phyloP scores from a whole-genome alignment of 1,140 invertebrate species.

The Oreohelix idahoensis region DNA sequence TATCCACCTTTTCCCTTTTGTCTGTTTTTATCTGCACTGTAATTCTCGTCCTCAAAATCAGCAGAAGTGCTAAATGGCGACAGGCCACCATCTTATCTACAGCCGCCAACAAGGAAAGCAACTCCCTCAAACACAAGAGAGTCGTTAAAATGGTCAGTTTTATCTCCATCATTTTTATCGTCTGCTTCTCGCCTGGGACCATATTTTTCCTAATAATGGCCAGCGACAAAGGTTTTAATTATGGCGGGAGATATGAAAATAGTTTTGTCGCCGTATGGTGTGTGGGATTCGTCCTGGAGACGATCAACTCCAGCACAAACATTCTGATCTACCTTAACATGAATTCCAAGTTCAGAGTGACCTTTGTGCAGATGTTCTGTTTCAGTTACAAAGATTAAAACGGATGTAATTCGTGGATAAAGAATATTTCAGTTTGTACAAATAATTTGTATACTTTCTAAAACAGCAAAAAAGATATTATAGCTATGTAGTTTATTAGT shows the following conservation, averaged over 20 bases:
- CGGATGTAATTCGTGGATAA: too few species aligned
- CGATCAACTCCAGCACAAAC: not conserved
- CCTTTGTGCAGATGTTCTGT: not conserved
- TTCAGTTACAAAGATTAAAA: too few species aligned
- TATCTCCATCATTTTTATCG: not conserved
- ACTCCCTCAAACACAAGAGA: not conserved
- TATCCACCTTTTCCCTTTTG: not conserved
- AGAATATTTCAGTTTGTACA: too few species aligned
- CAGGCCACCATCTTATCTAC: not conserved
- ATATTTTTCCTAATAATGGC: not conserved
- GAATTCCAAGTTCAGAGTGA: not conserved
- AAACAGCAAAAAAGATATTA: too few species aligned
- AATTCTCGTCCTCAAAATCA: not conserved
- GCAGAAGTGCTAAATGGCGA: not conserved
- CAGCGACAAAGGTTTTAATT: not conserved
- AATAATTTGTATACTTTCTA: too few species aligned
- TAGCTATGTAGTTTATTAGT: too few species aligned
- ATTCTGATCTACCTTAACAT: not conserved
- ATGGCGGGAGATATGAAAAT: not conserved
- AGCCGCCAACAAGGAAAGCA: too few species aligned
- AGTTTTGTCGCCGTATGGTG: not conserved
- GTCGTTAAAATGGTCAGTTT: constrained; percentile 1
- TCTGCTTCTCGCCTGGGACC: not conserved
- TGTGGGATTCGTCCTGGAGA: not conserved
- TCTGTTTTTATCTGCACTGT: not conserved